Evolutionary conservation across 92 coral and sea anemone species (phyloP), one percentile per base, ranked within the genome.

Genomic region (Anthopleura xanthogrammica): DNA sequence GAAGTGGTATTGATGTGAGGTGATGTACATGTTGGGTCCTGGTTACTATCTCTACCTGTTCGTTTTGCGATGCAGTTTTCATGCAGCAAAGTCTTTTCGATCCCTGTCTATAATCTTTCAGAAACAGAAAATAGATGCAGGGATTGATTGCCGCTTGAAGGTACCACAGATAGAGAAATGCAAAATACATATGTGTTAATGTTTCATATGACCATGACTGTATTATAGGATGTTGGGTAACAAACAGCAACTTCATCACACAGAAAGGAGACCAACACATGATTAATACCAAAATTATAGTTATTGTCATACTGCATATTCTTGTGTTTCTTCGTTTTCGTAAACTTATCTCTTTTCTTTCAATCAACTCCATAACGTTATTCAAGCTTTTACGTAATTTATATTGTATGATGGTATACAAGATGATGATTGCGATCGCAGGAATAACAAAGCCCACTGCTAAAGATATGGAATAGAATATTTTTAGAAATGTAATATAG

Each of bases 101-200:
- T 68, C 74, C 74, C 29, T 68, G 42, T 68, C 74, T 68, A 36
- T 29, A 68, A 42, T 68, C 74, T 68, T 42, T 68, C 42, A 68
- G 16, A 68, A 23, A 68, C 16, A 68, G 5, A 13, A 68, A 68
- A 68, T 68, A 68, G 42, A 68, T 68, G 74, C 20, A 68, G 16
- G 74, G 74, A 68, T 68, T 68, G 74, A 68, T 29, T 23, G 74
- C 74, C 16, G 74, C 36, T 68, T 29, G 74, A 68, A 68, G 74
- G 17, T 9, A 68, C 16, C 16, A 23, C 16, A 68, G 16, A 36
- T 68, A 68, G 14, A 11, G 2, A 68, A 36, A 23, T 2, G 41
- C 42, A 68, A 68, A 68, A 9, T 7, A 23, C 14, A 68, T 7
- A 7, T 68, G 43, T 36, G 2, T 68, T 14, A 12, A 29, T 6